phyloP scores from a whole-genome alignment of 2,888 invertebrate genomes.

The Drosophila paranaensis region DNA sequence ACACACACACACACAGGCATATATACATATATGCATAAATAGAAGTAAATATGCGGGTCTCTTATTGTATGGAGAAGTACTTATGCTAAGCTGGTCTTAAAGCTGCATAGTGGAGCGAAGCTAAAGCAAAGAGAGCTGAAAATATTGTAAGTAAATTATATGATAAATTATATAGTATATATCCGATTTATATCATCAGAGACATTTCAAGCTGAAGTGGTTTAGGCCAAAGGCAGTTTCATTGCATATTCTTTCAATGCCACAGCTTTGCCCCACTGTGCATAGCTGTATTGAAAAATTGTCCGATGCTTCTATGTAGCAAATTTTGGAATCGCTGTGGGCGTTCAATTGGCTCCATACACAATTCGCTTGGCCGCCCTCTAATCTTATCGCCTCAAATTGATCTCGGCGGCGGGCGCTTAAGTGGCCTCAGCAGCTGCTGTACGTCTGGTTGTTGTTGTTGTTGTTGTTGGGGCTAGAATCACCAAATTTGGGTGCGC shows the following conservation, averaged over 20 bases:
- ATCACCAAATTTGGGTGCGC: constrained; percentile 63
- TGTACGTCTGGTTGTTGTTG: constrained; percentile 19
- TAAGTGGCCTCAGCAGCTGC: constrained; percentile 43
- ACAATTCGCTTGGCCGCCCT: constrained; percentile 66
- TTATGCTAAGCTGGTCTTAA: constrained; percentile 40
- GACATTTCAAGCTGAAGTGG: too few relatives aligned
- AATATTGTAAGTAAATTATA: too few relatives aligned
- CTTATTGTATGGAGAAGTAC: constrained; percentile 38
- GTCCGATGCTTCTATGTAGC: constrained; percentile 57
- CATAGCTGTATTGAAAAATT: constrained; percentile 51
- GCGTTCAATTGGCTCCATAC: constrained; percentile 61
- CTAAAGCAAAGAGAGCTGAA: too few relatives aligned
- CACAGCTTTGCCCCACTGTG: constrained; percentile 37
- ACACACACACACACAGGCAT: constrained; percentile 8
- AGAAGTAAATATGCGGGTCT: constrained; percentile 1
- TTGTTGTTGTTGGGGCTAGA: constrained; percentile 44
- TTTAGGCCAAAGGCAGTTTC: too few relatives aligned
- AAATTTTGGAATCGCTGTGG: constrained; percentile 55
- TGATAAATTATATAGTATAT: too few relatives aligned
- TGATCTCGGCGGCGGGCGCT: constrained; percentile 55
- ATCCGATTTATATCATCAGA: too few relatives aligned
- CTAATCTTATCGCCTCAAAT: constrained; percentile 72
- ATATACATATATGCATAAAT: too few relatives aligned
- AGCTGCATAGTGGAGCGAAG: constrained; percentile 22
- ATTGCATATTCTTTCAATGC: too few relatives aligned